A percentile compares a stretch with the other conserved stretches of the same genome.
These are phyloP conservation scores for Drosophila neutralis DNA, from an alignment of 2,888 invertebrate genomes.

Conservation along the genomic window DNA sequence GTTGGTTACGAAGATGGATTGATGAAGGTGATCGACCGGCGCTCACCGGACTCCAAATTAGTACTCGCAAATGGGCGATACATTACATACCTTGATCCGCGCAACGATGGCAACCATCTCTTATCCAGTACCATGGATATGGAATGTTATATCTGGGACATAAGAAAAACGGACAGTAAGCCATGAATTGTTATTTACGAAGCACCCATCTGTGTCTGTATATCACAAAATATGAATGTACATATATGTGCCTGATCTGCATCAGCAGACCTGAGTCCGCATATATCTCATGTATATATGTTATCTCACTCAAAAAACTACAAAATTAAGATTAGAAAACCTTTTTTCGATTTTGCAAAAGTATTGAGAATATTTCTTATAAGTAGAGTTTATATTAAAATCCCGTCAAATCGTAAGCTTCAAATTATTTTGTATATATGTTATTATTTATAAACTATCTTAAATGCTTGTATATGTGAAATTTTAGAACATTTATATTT, in stretches of 20 bases:
- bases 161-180: rapidly evolving
- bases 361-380: not conserved
- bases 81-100: not conserved
- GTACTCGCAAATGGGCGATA: rapidly evolving
- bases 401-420: not conserved
- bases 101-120: not conserved
- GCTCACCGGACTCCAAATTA: not conserved
- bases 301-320: not conserved
- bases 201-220: not conserved
- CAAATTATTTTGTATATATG: not conserved
- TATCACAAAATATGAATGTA: not conserved
- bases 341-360: not conserved
- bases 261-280: not conserved
- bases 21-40: not conserved
- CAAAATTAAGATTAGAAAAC: not conserved
- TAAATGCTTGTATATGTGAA: not conserved
- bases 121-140: rapidly evolving
- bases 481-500: not conserved
- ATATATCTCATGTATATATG: not conserved
- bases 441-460: not conserved
- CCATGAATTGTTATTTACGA: not conserved
- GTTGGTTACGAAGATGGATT: not conserved
- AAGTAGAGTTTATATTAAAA: not conserved
- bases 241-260: not conserved
- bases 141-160: too few species aligned